Evolutionary conservation across 2,797 vertebrate species (phyloP).

Genomic region (Melanogrammus aeglefinus): DNA sequence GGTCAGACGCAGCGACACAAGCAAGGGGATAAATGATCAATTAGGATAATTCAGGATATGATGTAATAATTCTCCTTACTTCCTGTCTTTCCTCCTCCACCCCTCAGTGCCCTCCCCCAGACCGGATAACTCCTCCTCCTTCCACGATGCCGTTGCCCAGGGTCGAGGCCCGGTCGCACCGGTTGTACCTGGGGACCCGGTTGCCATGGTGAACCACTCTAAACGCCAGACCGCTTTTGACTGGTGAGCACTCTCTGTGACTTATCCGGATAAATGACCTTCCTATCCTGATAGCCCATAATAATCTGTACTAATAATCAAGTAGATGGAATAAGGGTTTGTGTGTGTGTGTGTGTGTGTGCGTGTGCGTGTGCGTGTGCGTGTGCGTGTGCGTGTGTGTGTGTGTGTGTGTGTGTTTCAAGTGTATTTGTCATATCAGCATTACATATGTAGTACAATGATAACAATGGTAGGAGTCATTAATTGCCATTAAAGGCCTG

Average conservation of each 20-base stretch:
- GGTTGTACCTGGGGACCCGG: conserved; percentile 79
- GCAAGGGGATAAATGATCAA: background rate
- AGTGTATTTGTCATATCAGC: background rate
- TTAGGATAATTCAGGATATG: background rate
- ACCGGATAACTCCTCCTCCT: conserved; percentile 92
- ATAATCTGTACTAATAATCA: background rate
- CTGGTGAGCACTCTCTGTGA: conserved; percentile 78
- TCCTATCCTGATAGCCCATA: background rate
- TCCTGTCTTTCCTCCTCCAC: background rate
- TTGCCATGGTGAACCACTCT: conserved; percentile 84
- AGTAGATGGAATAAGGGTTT: background rate
- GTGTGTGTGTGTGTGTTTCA: background rate
- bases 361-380: too few species aligned
- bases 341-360: background rate
- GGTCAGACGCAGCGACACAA: background rate
- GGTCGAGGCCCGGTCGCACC: conserved; percentile 79
- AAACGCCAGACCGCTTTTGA: conserved; percentile 95
- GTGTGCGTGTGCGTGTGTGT: background rate
- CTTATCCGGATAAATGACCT: background rate
- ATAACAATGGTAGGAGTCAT: background rate
- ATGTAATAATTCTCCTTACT: background rate
- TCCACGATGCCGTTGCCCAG: conserved; percentile 85
- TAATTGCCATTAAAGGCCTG: background rate
- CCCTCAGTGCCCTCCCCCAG: conserved; percentile 90
- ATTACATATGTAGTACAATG: background rate